Percentiles rank a stretch among this genome's conserved stretches.
These are phyloP conservation scores for Xestia c-nigrum DNA, from an alignment of 2,888 invertebrate species.

Conservation along the genomic window DNA sequence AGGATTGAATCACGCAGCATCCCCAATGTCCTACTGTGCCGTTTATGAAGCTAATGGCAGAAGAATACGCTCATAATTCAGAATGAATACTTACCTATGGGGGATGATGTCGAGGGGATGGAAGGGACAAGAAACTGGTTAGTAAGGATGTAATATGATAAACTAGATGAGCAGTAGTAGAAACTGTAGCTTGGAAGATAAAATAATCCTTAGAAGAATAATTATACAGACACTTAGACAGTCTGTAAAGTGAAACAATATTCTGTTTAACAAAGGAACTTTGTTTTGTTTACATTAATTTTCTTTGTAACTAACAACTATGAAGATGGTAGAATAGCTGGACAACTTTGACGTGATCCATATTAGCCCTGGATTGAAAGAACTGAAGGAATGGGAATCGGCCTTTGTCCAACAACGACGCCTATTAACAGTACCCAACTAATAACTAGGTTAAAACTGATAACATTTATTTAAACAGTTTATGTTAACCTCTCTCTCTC, in stretches of 20 bases:
- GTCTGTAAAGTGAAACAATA: not conserved
- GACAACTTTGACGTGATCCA: not conserved
- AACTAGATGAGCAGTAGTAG: not conserved
- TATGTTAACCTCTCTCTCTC: not conserved
- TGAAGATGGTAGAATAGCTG: not conserved
- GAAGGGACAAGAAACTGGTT: conserved; percentile 22
- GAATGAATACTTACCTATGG: conserved; percentile 68
- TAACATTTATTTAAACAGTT: not conserved
- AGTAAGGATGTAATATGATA: not conserved
- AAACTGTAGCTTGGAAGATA: not conserved
- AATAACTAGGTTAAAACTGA: not conserved
- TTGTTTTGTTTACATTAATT: not conserved
- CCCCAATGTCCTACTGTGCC: conserved; percentile 55
- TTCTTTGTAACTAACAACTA: not conserved
- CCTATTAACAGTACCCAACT: not conserved
- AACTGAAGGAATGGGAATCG: too few relatives aligned
- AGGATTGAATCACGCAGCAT: conserved; percentile 60
- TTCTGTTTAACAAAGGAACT: not conserved
- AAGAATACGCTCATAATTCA: conserved; percentile 74
- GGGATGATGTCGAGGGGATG: not conserved
- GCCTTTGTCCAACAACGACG: too few relatives aligned
- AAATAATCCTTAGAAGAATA: not conserved
- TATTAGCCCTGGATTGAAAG: not conserved
- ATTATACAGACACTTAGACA: too few relatives aligned
- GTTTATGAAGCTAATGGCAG: conserved; percentile 71